Percentiles rank a stretch among this genome's conserved stretches.
Evolutionary conservation across 2,888 invertebrate genomes (phyloP).

Genomic region (Amblyteles armatorius): DNA sequence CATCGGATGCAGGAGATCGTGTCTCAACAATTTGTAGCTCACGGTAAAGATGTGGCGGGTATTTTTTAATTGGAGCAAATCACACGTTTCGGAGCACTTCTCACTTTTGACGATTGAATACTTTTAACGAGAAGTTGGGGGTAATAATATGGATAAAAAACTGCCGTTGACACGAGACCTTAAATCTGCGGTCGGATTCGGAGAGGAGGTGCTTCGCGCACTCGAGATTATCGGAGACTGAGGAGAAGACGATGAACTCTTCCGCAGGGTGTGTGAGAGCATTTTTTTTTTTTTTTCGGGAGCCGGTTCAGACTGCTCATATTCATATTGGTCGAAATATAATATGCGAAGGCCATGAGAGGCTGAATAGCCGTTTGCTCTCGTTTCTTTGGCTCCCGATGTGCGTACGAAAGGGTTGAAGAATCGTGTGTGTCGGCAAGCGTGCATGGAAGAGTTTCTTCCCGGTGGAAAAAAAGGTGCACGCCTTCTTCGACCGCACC

Average conservation of each 20-base stretch:
- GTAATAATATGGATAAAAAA: constrained; percentile 10
- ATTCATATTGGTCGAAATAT: constrained; percentile 54
- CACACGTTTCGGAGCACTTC: constrained; percentile 48
- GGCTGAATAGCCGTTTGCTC: constrained; percentile 60
- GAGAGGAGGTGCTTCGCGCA: constrained; percentile 57
- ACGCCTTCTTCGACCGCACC: constrained; percentile 72
- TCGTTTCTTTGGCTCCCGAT: constrained; percentile 33
- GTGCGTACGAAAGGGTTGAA: constrained; percentile 35
- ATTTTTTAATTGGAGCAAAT: constrained; percentile 58
- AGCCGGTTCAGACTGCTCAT: constrained; percentile 51
- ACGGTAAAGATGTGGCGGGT: constrained; percentile 12
- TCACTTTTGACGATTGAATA: background rate
- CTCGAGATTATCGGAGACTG: constrained; percentile 56
- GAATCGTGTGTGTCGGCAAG: background rate
- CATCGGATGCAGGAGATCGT: constrained; percentile 47
- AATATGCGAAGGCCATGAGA: constrained; percentile 32
- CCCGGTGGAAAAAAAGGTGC: constrained; percentile 62
- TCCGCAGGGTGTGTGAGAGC: constrained; percentile 33
- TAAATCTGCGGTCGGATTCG: background rate
- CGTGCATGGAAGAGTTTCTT: constrained; percentile 41
- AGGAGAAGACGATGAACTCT: constrained; percentile 49
- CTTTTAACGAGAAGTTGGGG: background rate
- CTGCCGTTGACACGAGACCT: background rate
- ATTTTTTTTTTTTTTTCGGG: constrained; percentile 42
- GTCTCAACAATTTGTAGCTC: background rate